A percentile compares a stretch with the other conserved stretches of the same genome.
phyloP scores from a whole-genome alignment of 2,797 vertebrate genomes.

The Pachyuromys duprasi region DNA sequence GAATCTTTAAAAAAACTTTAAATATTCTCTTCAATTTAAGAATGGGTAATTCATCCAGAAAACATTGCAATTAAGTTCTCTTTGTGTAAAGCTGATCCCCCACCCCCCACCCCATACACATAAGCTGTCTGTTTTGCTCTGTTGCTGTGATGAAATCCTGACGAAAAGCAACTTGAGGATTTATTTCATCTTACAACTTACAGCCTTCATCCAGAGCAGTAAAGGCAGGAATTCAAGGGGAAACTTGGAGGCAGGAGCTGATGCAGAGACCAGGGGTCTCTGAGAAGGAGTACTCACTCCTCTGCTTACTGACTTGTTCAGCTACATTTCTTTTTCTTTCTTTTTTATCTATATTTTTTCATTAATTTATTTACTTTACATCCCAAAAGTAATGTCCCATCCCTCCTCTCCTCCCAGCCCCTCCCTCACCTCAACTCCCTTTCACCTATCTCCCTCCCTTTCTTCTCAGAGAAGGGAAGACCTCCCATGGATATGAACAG shows the following conservation, averaged over 20 bases:
- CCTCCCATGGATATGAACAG: too few species aligned
- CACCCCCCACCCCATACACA: background rate
- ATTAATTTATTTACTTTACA: too few species aligned
- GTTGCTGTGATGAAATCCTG: background rate
- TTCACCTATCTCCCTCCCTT: too few species aligned
- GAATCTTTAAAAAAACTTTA: background rate
- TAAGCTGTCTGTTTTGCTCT: background rate
- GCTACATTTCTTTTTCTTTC: background rate
- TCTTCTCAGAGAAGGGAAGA: too few species aligned
- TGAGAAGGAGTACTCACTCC: too few species aligned
- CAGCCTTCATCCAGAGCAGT: background rate
- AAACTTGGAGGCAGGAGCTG: too few species aligned
- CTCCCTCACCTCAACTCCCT: too few species aligned
- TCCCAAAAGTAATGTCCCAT: too few species aligned
- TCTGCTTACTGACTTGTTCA: background rate
- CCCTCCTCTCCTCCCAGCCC: too few species aligned
- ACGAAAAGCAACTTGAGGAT: background rate
- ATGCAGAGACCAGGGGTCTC: too few species aligned
- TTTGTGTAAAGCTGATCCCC: background rate
- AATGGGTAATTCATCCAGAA: slow-evolving; percentile 6
- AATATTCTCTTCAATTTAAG: slow-evolving; percentile 25
- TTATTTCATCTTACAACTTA: background rate
- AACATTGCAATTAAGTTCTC: background rate
- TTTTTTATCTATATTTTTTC: too few species aligned
- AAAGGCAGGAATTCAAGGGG: background rate